Conservation (phyloP, 2,113 vertebrate genomes). For the Leptodactylus fuscus region DNA sequence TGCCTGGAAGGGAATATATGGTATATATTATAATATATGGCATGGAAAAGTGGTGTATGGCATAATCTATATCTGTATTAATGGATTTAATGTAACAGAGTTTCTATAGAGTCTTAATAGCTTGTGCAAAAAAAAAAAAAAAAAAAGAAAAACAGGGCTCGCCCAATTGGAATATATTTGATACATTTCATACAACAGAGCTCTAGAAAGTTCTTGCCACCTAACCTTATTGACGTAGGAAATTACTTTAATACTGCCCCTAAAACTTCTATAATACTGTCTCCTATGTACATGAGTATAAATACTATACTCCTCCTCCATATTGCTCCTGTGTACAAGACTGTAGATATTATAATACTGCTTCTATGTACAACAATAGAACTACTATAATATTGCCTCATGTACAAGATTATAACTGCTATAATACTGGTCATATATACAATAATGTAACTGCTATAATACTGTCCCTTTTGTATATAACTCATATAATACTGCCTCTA, state of each 20-base stretch:
- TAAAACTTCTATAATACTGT: not conserved
- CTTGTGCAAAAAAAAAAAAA: not conserved
- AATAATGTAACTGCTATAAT: not conserved
- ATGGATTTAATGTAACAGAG: not conserved
- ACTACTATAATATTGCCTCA: not conserved
- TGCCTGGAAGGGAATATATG: not conserved
- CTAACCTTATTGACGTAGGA: not conserved
- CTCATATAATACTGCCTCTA: not conserved
- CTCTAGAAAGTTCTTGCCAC: not conserved
- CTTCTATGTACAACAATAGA: not conserved
- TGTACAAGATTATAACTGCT: constrained; percentile 8
- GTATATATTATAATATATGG: not conserved
- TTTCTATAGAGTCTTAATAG: not conserved
- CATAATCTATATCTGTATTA: not conserved
- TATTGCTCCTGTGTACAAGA: not conserved
- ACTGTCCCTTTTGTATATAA: not conserved
- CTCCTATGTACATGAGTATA: not conserved
- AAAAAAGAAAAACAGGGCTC: not conserved
- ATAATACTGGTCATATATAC: not conserved
- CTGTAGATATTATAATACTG: not conserved
- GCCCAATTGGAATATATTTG: too few relatives aligned
- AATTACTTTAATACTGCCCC: not conserved
- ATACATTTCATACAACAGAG: not conserved
- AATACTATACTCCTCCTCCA: not conserved
- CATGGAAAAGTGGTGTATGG: not conserved